phyloP scores from a whole-genome alignment of 2,797 vertebrate species.

The Gambelia wislizenii region DNA sequence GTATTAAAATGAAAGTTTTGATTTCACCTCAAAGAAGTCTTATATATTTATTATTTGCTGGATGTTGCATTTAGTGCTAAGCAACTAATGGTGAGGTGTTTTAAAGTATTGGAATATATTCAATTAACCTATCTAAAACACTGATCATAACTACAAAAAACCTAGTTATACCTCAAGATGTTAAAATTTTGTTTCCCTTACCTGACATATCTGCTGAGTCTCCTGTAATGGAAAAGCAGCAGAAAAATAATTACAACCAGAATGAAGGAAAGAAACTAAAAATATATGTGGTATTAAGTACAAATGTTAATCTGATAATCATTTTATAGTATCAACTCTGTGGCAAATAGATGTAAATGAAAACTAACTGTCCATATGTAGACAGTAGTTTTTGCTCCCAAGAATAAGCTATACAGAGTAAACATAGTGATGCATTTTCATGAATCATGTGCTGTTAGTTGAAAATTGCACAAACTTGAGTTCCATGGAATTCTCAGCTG shows the following conservation, averaged over 20 bases:
- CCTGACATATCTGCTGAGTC: constrained; percentile 98
- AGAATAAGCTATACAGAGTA: not conserved
- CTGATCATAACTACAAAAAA: constrained; percentile 43
- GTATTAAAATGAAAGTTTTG: constrained; percentile 38
- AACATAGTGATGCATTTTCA: not conserved
- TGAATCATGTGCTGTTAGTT: not conserved
- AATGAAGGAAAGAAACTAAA: constrained; percentile 61
- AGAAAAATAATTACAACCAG: constrained; percentile 77
- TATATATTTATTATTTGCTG: constrained; percentile 37
- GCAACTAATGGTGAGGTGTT: constrained; percentile 46
- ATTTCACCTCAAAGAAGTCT: constrained; percentile 20
- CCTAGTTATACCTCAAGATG: constrained; percentile 68
- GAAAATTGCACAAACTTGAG: not conserved
- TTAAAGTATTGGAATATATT: constrained; percentile 58
- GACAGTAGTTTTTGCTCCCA: not conserved
- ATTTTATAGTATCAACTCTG: constrained; percentile 44
- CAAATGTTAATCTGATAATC: constrained; percentile 47
- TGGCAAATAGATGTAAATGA: constrained; percentile 46
- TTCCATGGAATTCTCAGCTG: not conserved
- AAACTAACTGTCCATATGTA: constrained; percentile 15
- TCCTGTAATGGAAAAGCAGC: constrained; percentile 86
- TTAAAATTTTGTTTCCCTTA: constrained; percentile 80
- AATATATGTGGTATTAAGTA: constrained; percentile 65
- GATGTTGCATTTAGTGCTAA: constrained; percentile 51
- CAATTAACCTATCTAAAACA: constrained; percentile 53